These are phyloP conservation scores for Sorex araneus DNA, from an alignment of 2,113 vertebrate genomes.

Conservation along the genomic window DNA sequence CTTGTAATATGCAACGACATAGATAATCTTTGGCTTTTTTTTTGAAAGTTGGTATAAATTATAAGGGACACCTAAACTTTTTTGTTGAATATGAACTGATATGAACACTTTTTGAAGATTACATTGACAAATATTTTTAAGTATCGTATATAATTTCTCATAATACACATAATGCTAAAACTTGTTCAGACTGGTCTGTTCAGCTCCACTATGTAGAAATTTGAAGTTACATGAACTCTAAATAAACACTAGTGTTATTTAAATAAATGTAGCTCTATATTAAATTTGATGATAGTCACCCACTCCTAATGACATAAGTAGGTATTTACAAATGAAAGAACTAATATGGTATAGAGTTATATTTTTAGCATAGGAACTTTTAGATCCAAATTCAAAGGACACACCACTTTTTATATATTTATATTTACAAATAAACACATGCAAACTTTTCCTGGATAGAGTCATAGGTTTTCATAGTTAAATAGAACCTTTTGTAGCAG, in stretches of 20 bases:
- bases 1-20: neutral
- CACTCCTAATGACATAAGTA: neutral
- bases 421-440: conserved; percentile 9
- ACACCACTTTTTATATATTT: neutral
- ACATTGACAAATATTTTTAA: conserved; percentile 44
- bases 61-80: conserved; percentile 4
- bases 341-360: neutral
- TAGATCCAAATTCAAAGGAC: conserved; percentile 12
- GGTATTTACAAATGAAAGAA: neutral
- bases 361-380: conserved; percentile 13
- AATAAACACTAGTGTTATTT: conserved; percentile 9
- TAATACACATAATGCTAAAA: neutral
- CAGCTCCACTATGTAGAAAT: neutral
- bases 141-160: neutral
- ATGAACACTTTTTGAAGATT: conserved; percentile 15
- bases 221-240: neutral
- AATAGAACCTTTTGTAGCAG: neutral
- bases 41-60: conserved; percentile 16
- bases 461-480: conserved; percentile 29
- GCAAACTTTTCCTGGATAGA: neutral
- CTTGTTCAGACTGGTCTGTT: neutral
- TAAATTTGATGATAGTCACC: neutral
- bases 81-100: neutral
- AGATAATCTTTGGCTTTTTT: neutral
- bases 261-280: neutral